Conservation (phyloP, 2,113 vertebrate species). For the Tonatia bakeri region DNA sequence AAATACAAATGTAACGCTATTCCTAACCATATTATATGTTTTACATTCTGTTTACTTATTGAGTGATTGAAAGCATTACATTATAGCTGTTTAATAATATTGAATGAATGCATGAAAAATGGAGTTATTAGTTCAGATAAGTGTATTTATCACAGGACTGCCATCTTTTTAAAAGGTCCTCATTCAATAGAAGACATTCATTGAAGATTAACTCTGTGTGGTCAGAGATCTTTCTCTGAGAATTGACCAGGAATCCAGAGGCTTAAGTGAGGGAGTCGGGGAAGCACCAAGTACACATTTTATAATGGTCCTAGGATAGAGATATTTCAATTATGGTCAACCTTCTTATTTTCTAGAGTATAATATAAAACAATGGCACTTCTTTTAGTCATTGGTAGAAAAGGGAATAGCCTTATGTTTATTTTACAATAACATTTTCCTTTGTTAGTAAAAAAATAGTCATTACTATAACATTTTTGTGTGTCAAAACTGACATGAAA, state of each 20-base stretch:
- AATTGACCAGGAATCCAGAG: neutral
- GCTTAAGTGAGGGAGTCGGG: neutral
- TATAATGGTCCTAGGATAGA: neutral
- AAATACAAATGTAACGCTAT: neutral
- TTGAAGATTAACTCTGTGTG: neutral
- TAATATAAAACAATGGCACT: neutral
- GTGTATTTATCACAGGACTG: neutral
- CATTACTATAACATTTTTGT: neutral
- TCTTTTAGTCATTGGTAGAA: neutral
- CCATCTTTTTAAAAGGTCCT: neutral
- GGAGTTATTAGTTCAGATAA: neutral
- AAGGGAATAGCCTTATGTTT: neutral
- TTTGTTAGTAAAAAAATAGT: neutral
- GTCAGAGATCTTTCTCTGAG: neutral
- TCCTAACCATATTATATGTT: neutral
- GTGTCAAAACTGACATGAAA: neutral
- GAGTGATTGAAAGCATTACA: conserved; percentile 5
- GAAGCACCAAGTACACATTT: neutral
- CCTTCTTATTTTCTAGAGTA: conserved; percentile 3
- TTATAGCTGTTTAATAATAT: conserved; percentile 6
- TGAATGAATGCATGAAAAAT: conserved; percentile 21
- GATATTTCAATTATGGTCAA: conserved; percentile 23
- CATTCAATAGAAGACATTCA: neutral
- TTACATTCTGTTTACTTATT: neutral
- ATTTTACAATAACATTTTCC: neutral